These are phyloP conservation scores for Tarsius wallacei DNA, from an alignment of 2,797 vertebrate genomes.

Conservation along the genomic window DNA sequence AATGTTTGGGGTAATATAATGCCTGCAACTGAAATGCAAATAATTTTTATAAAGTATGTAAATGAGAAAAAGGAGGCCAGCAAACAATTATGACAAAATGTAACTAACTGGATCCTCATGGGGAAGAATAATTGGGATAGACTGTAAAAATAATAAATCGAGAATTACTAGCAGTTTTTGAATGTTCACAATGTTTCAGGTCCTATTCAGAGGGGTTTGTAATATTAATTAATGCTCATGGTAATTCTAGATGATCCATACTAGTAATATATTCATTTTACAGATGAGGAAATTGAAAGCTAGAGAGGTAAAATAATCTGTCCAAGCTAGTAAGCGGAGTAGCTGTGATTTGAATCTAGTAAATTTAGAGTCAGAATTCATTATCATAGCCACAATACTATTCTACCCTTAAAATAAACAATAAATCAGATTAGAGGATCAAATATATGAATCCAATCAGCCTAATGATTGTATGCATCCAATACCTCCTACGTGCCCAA, in stretches of 20 bases:
- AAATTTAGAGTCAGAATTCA: constrained; percentile 38
- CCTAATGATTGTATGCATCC: neutral
- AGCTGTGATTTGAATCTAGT: neutral
- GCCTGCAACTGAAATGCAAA: neutral
- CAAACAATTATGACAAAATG: neutral
- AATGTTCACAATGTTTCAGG: neutral
- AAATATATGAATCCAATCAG: constrained; percentile 28
- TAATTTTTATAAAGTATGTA: constrained; percentile 10
- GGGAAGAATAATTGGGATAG: neutral
- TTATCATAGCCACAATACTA: neutral
- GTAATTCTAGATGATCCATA: neutral
- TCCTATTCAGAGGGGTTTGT: neutral
- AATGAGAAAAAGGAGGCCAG: constrained; percentile 51
- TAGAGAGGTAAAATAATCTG: constrained; percentile 16
- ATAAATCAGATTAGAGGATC: constrained; percentile 11
- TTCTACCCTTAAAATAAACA: constrained; percentile 35
- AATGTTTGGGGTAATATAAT: neutral
- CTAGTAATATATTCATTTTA: neutral
- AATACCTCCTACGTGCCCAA: neutral
- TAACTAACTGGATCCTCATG: neutral
- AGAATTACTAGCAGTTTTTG: neutral
- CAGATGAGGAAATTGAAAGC: constrained; percentile 4
- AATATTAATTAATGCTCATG: neutral
- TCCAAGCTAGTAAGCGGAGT: neutral
- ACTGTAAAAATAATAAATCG: neutral